Conservation (phyloP, 2,113 vertebrate species). For the Spheniscus mendiculus region DNA sequence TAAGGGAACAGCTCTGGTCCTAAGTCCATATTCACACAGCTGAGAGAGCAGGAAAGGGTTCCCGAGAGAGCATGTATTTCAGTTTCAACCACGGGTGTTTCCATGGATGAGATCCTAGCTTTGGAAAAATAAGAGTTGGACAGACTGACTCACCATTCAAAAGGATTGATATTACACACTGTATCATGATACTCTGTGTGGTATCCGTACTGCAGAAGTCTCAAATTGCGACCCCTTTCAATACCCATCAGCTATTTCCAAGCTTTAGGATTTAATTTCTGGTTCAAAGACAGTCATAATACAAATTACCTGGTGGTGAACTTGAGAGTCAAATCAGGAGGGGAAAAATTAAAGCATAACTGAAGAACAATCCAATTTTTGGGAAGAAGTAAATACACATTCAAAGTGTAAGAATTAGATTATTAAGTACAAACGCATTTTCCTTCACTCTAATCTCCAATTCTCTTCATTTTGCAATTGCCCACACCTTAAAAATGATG, state of each 20-base stretch:
- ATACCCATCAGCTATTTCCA: not conserved
- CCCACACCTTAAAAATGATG: not conserved
- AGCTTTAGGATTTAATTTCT: not conserved
- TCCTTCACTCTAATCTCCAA: not conserved
- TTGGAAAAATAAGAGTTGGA: not conserved
- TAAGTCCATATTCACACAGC: not conserved
- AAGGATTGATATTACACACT: not conserved
- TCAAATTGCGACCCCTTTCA: not conserved
- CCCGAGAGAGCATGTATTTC: rapidly evolving
- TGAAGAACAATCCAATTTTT: not conserved
- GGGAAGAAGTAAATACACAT: not conserved
- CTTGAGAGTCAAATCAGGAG: not conserved
- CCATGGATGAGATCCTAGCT: not conserved
- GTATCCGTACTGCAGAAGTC: not conserved
- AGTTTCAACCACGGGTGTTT: not conserved
- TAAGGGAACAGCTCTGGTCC: not conserved
- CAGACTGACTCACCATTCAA: rapidly evolving
- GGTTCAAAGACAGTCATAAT: not conserved
- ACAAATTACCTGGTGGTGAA: not conserved
- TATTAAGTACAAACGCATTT: not conserved
- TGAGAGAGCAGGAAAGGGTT: not conserved
- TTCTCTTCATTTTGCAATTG: not conserved
- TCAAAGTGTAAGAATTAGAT: not conserved
- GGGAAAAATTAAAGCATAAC: not conserved
- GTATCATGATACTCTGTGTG: not conserved